Conservation (phyloP, 2,888 invertebrate genomes). For the Gibbula magus region DNA sequence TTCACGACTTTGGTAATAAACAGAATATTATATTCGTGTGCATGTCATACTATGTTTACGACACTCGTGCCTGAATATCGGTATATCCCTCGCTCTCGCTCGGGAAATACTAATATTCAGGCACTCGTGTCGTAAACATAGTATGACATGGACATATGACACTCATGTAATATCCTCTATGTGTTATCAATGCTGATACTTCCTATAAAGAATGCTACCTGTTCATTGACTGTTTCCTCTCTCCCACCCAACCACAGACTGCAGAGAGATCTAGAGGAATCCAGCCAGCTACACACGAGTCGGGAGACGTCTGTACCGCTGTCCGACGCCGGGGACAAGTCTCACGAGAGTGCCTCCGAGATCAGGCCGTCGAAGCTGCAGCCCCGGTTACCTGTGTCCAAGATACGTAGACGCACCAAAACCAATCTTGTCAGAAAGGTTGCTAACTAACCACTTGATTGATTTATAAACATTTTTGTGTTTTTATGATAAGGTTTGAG, state of each 20-base stretch:
- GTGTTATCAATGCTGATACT: too few species aligned
- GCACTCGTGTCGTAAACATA: too few species aligned
- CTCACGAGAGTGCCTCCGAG: not conserved
- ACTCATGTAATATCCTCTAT: too few species aligned
- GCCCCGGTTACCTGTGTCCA: not conserved
- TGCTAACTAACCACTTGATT: not conserved
- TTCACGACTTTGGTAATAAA: too few species aligned
- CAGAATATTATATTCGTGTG: too few species aligned
- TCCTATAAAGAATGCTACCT: too few species aligned
- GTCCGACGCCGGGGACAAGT: not conserved
- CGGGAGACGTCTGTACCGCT: not conserved
- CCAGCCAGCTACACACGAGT: not conserved
- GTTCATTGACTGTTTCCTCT: too few species aligned
- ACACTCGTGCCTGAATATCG: too few species aligned
- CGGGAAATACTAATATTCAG: too few species aligned
- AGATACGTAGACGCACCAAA: slow-evolving; percentile 9
- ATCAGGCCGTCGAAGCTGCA: not conserved
- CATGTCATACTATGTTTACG: too few species aligned
- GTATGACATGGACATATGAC: too few species aligned
- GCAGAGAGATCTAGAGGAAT: slow-evolving; percentile 29
- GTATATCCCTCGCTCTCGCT: too few species aligned
- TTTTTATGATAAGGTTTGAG: not conserved
- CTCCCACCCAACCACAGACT: not conserved
- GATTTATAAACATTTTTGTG: not conserved
- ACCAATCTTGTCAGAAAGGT: not conserved